Evolutionary conservation across 2,797 vertebrate genomes (phyloP).

Genomic region (Acropternis orthonyx): DNA sequence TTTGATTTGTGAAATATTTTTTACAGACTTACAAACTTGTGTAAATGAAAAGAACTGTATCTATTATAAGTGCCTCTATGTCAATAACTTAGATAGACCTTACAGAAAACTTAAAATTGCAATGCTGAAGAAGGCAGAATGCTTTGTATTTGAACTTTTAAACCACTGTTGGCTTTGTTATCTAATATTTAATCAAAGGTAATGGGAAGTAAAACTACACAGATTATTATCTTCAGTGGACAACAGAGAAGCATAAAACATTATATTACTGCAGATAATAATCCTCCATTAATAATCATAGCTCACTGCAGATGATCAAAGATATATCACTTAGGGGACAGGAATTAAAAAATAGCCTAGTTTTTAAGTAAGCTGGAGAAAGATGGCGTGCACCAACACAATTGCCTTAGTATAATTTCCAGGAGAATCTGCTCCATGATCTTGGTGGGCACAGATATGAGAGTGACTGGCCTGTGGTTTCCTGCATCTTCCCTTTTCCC

Average conservation of each 20-base stretch:
- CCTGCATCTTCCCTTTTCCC: too few species aligned
- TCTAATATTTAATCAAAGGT: neutral
- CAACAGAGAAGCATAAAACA: neutral
- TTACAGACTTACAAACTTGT: neutral
- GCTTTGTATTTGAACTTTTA: neutral
- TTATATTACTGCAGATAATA: neutral
- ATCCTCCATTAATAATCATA: neutral
- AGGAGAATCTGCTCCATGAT: neutral
- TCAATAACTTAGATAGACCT: neutral
- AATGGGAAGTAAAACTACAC: neutral
- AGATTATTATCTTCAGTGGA: neutral
- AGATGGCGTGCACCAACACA: neutral
- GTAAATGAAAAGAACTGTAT: neutral
- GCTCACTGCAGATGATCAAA: neutral
- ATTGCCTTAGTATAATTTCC: neutral
- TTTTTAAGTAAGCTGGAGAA: neutral
- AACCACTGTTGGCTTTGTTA: neutral
- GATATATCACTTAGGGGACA: neutral
- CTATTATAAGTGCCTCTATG: neutral
- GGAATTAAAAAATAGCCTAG: neutral
- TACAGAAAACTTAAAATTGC: neutral
- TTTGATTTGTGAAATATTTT: slow-evolving; percentile 5
- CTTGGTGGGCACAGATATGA: neutral
- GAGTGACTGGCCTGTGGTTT: neutral
- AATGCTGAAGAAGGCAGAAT: neutral